Percentiles rank a stretch among this genome's conserved stretches.
phyloP scores from a whole-genome alignment of 2,888 invertebrate genomes.

The Athetis lepigone region DNA sequence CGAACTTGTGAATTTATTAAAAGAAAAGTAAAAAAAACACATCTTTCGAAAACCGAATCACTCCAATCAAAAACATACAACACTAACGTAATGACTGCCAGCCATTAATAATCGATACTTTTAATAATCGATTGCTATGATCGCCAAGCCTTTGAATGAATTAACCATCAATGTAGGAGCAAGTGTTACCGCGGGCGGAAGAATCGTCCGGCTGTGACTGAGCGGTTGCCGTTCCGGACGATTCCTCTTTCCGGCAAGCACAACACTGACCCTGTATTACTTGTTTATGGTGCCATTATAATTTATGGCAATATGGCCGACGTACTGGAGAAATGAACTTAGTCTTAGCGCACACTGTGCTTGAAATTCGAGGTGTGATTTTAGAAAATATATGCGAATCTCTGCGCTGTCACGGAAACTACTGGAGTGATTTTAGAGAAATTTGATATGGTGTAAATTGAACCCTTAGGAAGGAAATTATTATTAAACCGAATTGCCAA shows the following conservation, averaged over 20 bases:
- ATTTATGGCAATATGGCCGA: conserved; percentile 15
- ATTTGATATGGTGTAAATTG: too few species aligned
- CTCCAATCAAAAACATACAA: conserved; percentile 16
- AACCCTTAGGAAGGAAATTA: too few species aligned
- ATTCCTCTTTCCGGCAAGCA: conserved; percentile 73
- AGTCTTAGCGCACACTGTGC: too few species aligned
- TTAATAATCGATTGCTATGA: conserved; percentile 53
- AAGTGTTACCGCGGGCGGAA: conserved; percentile 68
- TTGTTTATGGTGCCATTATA: conserved; percentile 51
- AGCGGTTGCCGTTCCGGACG: conserved; percentile 70
- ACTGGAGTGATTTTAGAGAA: too few species aligned
- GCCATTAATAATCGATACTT: conserved; percentile 36
- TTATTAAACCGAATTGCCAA: too few species aligned
- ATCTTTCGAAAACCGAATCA: conserved; percentile 5
- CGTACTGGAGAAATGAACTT: conserved; percentile 10
- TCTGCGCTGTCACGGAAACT: too few species aligned
- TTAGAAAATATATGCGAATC: too few species aligned
- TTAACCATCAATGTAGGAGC: conserved; percentile 54
- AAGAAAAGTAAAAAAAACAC: not conserved
- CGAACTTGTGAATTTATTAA: too few species aligned
- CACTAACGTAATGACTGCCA: conserved; percentile 29
- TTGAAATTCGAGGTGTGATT: too few species aligned
- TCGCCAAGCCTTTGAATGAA: conserved; percentile 54
- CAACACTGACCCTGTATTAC: conserved; percentile 64
- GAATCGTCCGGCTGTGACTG: conserved; percentile 74